phyloP scores from a whole-genome alignment of 64 coral and sea anemone species.

The Astreopora myriophthalma region DNA sequence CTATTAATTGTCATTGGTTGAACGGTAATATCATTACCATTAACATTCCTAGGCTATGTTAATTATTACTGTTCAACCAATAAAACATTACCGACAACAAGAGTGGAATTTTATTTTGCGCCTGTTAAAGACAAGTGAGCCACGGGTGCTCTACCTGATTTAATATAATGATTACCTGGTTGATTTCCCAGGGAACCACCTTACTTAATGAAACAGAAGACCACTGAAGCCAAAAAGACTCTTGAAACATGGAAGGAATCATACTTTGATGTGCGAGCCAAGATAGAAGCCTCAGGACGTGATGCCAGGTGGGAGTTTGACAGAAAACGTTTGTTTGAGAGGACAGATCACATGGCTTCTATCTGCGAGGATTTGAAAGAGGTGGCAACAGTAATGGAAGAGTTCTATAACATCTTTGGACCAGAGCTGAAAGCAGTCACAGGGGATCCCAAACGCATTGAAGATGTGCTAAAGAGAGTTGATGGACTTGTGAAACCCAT shows the following conservation, averaged over 20 bases:
- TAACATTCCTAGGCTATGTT: too few relatives aligned
- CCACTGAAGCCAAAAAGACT: conserved; percentile 90
- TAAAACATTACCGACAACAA: background rate
- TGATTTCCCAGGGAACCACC: conserved; percentile 72
- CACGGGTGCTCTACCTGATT: background rate
- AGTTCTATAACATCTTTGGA: conserved; percentile 99
- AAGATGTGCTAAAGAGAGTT: conserved; percentile 96
- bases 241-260: conserved; percentile 94
- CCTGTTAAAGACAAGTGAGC: background rate
- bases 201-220: conserved; percentile 81
- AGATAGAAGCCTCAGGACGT: conserved; percentile 95
- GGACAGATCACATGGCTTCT: conserved; percentile 97
- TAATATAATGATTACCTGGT: background rate
- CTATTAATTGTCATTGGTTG: too few relatives aligned
- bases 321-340: conserved; percentile 93
- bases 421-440: conserved; percentile 98
- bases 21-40: too few relatives aligned
- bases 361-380: conserved; percentile 97
- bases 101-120: background rate
- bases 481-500: conserved; percentile 93
- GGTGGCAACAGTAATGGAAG: conserved; percentile 96
- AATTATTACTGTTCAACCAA: too few relatives aligned
- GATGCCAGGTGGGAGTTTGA: conserved; percentile 99
- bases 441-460: conserved; percentile 97
- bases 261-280: conserved; percentile 96